A percentile compares a stretch with the other conserved stretches of the same genome.
phyloP scores from a whole-genome alignment of 2,113 vertebrate species.

The Silurus glanis region DNA sequence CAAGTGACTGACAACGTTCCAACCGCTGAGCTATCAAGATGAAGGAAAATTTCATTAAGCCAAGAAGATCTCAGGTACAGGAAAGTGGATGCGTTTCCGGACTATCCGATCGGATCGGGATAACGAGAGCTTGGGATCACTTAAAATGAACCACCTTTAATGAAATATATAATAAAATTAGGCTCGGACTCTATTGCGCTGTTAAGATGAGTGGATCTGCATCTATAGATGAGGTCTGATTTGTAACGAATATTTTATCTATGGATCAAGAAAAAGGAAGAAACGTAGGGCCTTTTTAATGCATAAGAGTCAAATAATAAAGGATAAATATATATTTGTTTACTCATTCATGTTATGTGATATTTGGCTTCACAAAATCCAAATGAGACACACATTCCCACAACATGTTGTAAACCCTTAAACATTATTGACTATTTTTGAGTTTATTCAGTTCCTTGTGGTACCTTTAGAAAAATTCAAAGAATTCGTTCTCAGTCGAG shows the following conservation, averaged over 20 bases:
- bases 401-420: not conserved
- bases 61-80: conserved; percentile 43
- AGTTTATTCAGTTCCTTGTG: not conserved
- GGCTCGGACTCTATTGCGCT: conserved; percentile 41
- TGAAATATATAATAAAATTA: conserved; percentile 47
- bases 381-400: not conserved
- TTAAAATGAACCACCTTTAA: conserved; percentile 33
- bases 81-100: conserved; percentile 34
- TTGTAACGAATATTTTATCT: not conserved
- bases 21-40: conserved; percentile 64
- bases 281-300: not conserved
- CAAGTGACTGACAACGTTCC: conserved; percentile 59
- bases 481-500: not conserved
- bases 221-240: conserved; percentile 8
- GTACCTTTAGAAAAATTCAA: not conserved
- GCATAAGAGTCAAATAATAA: not conserved
- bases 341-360: not conserved
- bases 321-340: too few species aligned
- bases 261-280: not conserved
- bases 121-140: conserved; percentile 34
- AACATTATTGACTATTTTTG: not conserved
- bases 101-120: conserved; percentile 46
- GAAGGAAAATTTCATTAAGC: conserved; percentile 56
- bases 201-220: conserved; percentile 30
- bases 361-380: not conserved